A percentile compares a stretch with the other conserved stretches of the same genome.
Conservation (phyloP, 2,113 vertebrate genomes). For the Ceratotherium simum region DNA sequence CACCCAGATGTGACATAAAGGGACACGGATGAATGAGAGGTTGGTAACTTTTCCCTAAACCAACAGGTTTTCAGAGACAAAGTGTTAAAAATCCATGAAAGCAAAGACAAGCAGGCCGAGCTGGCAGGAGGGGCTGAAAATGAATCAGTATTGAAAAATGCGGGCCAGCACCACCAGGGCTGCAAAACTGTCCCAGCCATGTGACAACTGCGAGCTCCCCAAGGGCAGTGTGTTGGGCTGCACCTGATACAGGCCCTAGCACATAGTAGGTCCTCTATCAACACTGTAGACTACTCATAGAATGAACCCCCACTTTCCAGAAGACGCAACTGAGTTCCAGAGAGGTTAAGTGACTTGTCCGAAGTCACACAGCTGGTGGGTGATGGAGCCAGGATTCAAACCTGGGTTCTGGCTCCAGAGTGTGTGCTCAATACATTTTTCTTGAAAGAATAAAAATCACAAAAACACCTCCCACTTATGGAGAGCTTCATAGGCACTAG, state of each 20-base stretch:
- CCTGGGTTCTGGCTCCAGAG: neutral
- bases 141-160: neutral
- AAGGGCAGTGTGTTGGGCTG: neutral
- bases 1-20: neutral
- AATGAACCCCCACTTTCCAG: slow-evolving; percentile 3
- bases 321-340: slow-evolving; percentile 14
- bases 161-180: neutral
- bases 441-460: slow-evolving; percentile 21
- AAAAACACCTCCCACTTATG: neutral
- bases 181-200: neutral
- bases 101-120: neutral
- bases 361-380: neutral
- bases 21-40: neutral
- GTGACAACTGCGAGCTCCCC: neutral
- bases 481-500: neutral
- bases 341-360: neutral
- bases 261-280: neutral
- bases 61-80: neutral
- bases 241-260: neutral
- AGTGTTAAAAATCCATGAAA: neutral
- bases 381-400: neutral
- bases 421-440: neutral
- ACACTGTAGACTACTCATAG: neutral
- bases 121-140: neutral
- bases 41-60: neutral